Base-by-base conservation (phyloP, 1,140 invertebrate genomes). In the Drosophila repletoides region DNA sequence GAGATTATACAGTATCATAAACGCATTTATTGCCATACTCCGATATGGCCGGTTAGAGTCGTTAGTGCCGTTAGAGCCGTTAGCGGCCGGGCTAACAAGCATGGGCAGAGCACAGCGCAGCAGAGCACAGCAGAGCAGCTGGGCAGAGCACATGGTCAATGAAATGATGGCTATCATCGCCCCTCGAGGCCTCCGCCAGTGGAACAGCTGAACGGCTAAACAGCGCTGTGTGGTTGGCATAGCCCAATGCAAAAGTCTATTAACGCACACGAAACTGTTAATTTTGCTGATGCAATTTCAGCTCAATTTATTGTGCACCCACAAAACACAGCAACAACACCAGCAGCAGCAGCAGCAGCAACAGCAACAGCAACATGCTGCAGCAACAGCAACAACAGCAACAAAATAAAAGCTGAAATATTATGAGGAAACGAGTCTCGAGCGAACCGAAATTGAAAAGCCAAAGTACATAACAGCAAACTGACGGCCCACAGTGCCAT, bases 291-390 rank as follows among this genome's bases (percentile, higher is more conserved):
- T 84, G 79, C 79, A 84, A 84, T 84, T 84, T 84, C 49, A 75
- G 80, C 71, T 84, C 79, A 84, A 84, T 84, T 84, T 84, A 84
- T 84, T 84, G 79, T 84, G 80, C 80, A 84, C 79, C 79, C 79
- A 84, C 79, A 71, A 72, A 83, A 64, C 64, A 72, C 49, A 19
- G 71, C 46, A n/a, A 61, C 59, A 69, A 61, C 61, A 72, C 49
- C 49, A 48, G n/a, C 41, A n/a, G 28, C 55, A 38, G 5, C 26
- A 33, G 17, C 12, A 51, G 15, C 12, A 22, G 6, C 24, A 28
- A 34, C 10, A 28, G 7, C 19, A 36, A 28, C 17, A 26, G 3
- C 33, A 21, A 4, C 51, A 40, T n/a, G n/a, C n/a, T n/a, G n/a
- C 61, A 38, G 5, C 22, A 55, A 22, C 10, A 12, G 17, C 28